Conservation (phyloP, 1,140 invertebrate genomes). For the Apis cerana region DNA sequence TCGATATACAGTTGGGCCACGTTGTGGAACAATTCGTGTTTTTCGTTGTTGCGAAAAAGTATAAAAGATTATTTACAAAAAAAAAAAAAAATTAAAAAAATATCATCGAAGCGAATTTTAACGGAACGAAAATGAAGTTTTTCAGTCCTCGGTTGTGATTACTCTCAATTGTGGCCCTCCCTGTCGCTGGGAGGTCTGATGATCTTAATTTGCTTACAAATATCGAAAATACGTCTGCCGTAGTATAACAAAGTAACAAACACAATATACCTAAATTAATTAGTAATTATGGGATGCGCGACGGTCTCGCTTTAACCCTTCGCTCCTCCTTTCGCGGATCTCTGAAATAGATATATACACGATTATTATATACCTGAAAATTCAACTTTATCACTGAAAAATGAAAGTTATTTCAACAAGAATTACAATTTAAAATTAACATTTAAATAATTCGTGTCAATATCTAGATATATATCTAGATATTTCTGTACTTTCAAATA, state of each 20-base stretch:
- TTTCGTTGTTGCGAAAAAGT: not conserved
- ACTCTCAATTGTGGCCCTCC: not conserved
- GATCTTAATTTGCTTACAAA: constrained; percentile 36
- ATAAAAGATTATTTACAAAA: not conserved
- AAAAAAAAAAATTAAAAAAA: not conserved
- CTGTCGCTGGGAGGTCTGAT: not conserved
- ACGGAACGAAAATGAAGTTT: not conserved
- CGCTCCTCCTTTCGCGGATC: constrained; percentile 64
- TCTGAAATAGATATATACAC: constrained; percentile 64
- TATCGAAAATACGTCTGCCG: constrained; percentile 22
- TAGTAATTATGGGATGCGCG: constrained; percentile 58
- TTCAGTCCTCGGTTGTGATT: constrained; percentile 1
- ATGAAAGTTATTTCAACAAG: too few species aligned
- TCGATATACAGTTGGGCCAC: not conserved
- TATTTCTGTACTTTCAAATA: too few species aligned
- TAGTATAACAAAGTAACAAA: constrained; percentile 73
- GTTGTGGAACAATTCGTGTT: too few species aligned
- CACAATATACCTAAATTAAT: constrained; percentile 74
- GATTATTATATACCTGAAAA: not conserved
- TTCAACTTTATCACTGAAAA: not conserved
- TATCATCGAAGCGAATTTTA: not conserved
- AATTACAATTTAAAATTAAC: too few species aligned
- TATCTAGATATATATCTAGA: too few species aligned
- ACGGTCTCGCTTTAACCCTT: constrained; percentile 67
- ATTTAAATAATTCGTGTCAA: too few species aligned